phyloP scores from a whole-genome alignment of 2,113 vertebrate species.

The Notechis scutatus region DNA sequence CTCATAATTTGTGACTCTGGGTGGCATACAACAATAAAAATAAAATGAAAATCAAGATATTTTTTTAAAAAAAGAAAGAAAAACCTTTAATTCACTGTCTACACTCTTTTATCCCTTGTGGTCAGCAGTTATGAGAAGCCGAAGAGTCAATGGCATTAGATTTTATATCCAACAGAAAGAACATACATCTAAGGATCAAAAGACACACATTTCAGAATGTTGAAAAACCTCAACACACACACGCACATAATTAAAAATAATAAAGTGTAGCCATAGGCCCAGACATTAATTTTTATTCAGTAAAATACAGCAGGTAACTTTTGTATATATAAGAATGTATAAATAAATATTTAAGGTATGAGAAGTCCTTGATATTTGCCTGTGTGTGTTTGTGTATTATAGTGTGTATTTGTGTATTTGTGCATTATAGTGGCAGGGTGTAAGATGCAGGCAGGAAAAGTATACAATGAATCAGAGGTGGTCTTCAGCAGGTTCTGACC shows the following conservation, averaged over 20 bases:
- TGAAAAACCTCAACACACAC: not conserved
- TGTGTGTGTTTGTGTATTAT: not conserved
- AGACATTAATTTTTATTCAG: not conserved
- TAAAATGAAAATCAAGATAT: not conserved
- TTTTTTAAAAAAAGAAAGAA: not conserved
- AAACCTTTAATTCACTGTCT: not conserved
- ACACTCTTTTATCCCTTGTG: not conserved
- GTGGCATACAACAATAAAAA: not conserved
- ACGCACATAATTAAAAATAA: not conserved
- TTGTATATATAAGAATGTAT: too few species aligned
- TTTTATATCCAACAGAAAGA: not conserved
- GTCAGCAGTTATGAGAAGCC: not conserved
- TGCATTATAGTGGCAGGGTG: not conserved
- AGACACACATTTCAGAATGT: not conserved
- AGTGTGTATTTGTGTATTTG: not conserved
- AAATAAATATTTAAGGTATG: too few species aligned
- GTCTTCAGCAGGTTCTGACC: too few species aligned
- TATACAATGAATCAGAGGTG: not conserved
- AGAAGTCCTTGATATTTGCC: too few species aligned
- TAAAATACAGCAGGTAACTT: not conserved
- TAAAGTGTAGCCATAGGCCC: not conserved
- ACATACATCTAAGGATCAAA: not conserved
- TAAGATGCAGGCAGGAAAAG: not conserved
- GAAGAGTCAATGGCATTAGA: not conserved
- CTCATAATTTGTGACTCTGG: not conserved